Evolutionary conservation across 2,113 vertebrate species (phyloP).

Genomic region (Spea bombifrons): DNA sequence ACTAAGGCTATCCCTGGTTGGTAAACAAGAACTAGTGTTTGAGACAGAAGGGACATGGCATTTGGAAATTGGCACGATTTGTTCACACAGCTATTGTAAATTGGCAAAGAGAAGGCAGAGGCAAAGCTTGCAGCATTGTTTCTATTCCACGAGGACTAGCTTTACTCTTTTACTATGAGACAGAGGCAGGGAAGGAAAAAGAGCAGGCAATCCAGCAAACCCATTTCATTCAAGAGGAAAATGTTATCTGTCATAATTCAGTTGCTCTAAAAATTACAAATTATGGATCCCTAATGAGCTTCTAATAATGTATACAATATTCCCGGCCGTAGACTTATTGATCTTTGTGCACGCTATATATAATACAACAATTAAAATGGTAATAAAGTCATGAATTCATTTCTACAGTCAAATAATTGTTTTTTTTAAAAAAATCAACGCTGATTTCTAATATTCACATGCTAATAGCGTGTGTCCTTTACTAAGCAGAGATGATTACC

Average conservation of each 20-base stretch:
- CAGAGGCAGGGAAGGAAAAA: constrained; percentile 27
- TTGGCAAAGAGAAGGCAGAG: constrained; percentile 14
- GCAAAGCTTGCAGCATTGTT: constrained; percentile 30
- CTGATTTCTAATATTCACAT: too few species aligned
- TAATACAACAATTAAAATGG: too few species aligned
- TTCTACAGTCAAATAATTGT: too few species aligned
- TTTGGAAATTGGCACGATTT: constrained; percentile 36
- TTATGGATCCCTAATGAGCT: too few species aligned
- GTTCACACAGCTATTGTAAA: constrained; percentile 27
- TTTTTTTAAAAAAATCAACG: too few species aligned
- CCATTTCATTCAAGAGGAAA: background rate
- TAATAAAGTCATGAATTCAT: too few species aligned
- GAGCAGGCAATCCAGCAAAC: constrained; percentile 12
- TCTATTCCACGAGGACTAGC: background rate
- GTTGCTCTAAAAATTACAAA: background rate
- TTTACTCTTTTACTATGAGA: background rate
- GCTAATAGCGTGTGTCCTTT: too few species aligned
- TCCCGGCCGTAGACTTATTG: too few species aligned
- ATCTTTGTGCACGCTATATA: too few species aligned
- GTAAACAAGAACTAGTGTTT: constrained; percentile 37
- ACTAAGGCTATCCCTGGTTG: background rate
- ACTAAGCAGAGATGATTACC: too few species aligned
- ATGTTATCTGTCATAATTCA: constrained; percentile 6
- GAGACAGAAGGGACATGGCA: constrained; percentile 25
- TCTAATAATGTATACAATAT: too few species aligned